These are phyloP conservation scores for Gambusia yucatana DNA, from an alignment of 2,797 vertebrate genomes.

Conservation along the genomic window DNA sequence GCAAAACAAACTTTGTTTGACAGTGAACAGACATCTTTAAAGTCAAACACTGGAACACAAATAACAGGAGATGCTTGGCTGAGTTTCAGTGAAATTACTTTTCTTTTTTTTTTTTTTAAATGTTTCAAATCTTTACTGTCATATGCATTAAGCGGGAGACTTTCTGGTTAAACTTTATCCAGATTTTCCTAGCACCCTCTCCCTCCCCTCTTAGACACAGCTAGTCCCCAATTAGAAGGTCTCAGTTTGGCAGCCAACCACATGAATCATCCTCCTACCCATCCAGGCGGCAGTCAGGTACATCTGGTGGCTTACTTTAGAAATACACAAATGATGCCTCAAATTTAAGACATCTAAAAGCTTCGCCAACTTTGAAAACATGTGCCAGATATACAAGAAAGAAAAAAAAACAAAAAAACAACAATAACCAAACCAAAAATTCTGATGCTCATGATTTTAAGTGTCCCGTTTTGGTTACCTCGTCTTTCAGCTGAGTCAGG, in stretches of 20 bases:
- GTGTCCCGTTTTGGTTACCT: constrained; percentile 75
- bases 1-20: no score
- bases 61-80: not conserved
- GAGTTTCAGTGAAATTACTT: not conserved
- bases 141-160: not conserved
- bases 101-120: no score
- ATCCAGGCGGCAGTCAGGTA: constrained; percentile 46
- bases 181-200: constrained; percentile 27
- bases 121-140: no score
- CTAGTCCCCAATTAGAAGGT: constrained; percentile 38
- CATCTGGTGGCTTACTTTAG: constrained; percentile 30
- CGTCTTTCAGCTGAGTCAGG: constrained; percentile 89
- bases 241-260: constrained; percentile 30
- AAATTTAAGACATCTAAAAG: not conserved
- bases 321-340: constrained; percentile 16
- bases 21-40: constrained; percentile 6
- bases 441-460: not conserved
- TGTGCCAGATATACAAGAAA: constrained; percentile 3
- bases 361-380: not conserved
- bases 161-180: not conserved
- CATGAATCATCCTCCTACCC: constrained; percentile 44
- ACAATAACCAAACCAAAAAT: not conserved
- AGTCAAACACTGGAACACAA: not conserved
- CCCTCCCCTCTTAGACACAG: constrained; percentile 21
- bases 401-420: not conserved